Percentiles rank a stretch among this genome's conserved stretches.
Evolutionary conservation across 2,113 vertebrate genomes (phyloP).

Genomic region (Boleophthalmus pectinirostris): DNA sequence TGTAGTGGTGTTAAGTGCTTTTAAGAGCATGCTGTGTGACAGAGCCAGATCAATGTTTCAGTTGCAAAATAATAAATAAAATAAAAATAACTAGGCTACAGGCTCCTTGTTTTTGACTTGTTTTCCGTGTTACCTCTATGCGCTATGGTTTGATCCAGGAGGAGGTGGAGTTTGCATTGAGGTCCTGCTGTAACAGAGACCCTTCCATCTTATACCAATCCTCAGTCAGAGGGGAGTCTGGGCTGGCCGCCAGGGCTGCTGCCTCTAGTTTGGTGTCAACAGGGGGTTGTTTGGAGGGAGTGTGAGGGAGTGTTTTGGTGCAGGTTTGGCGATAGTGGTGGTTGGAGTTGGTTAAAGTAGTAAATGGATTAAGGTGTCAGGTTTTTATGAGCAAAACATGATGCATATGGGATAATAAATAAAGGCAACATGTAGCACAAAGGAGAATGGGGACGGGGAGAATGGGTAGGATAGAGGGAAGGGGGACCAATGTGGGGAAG

Average conservation of each 20-base stretch:
- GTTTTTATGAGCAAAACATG: slow-evolving; percentile 55
- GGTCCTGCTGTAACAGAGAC: slow-evolving; percentile 82
- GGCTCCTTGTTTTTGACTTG: slow-evolving; percentile 13
- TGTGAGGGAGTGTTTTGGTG: slow-evolving; percentile 70
- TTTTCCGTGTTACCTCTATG: slow-evolving; percentile 72
- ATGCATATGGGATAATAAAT: slow-evolving; percentile 32
- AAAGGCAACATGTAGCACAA: slow-evolving; percentile 9
- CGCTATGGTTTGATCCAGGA: slow-evolving; percentile 83
- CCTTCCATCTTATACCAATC: slow-evolving; percentile 82
- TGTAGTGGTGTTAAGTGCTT: slow-evolving; percentile 12
- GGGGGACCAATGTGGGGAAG: neutral
- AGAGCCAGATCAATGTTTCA: slow-evolving; percentile 38
- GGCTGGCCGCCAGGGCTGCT: slow-evolving; percentile 74
- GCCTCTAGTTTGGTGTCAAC: slow-evolving; percentile 65
- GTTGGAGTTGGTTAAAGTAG: slow-evolving; percentile 57
- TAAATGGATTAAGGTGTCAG: slow-evolving; percentile 61
- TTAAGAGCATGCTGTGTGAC: slow-evolving; percentile 45
- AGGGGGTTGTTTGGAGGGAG: slow-evolving; percentile 65
- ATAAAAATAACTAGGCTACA: slow-evolving; percentile 10
- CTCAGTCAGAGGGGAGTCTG: slow-evolving; percentile 78
- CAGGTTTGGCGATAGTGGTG: slow-evolving; percentile 64
- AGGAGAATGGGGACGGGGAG: neutral
- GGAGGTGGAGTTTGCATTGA: slow-evolving; percentile 84
- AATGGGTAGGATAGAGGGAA: neutral
- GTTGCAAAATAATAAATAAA: neutral